A percentile compares a stretch with the other conserved stretches of the same genome.
Conservation (phyloP, 2,113 vertebrate genomes). For the Calidris pygmaea region DNA sequence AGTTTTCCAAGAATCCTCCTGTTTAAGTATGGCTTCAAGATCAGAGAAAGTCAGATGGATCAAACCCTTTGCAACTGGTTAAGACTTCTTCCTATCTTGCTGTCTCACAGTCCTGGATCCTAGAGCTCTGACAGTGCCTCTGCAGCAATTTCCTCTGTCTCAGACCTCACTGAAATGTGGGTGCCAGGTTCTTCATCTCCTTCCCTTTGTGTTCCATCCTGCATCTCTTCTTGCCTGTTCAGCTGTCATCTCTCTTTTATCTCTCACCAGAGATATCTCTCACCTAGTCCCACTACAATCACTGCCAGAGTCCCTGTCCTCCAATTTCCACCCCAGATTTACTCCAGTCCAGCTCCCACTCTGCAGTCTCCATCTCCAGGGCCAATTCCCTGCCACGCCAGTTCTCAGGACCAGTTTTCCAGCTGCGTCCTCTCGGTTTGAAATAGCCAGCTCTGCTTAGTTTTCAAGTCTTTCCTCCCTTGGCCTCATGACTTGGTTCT, state of each 20-base stretch:
- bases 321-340: background rate
- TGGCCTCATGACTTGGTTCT: background rate
- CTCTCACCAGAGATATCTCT: background rate
- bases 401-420: background rate
- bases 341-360: background rate
- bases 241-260: background rate
- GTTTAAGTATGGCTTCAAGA: background rate
- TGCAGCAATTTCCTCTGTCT: background rate
- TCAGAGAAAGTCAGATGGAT: background rate
- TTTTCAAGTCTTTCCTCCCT: background rate
- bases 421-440: background rate
- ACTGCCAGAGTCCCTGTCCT: background rate
- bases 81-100: background rate
- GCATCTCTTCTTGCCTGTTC: background rate
- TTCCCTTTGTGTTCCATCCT: background rate
- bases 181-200: background rate
- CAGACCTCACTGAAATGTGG: background rate
- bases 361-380: background rate
- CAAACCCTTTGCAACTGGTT: background rate
- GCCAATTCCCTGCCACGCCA: background rate
- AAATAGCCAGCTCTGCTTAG: background rate
- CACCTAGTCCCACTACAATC: background rate
- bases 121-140: background rate
- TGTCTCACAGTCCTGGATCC: background rate
- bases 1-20: background rate